Evolutionary conservation across 2,888 invertebrate genomes (phyloP).

Genomic region (Cerceris rybyensis): DNA sequence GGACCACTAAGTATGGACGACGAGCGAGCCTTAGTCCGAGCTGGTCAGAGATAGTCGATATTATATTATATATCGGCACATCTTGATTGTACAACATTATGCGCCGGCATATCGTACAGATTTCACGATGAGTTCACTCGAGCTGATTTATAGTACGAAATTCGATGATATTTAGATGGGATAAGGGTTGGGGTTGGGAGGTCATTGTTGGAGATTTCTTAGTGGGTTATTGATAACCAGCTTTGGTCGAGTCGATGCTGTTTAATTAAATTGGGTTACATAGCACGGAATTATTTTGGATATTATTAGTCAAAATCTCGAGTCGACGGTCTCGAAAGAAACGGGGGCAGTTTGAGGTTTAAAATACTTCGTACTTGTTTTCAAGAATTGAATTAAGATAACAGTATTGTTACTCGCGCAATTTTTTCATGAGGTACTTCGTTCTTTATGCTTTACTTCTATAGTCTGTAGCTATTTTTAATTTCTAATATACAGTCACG

Average conservation of each 20-base stretch:
- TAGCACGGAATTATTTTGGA: neutral
- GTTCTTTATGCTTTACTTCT: no score
- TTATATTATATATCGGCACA: slow-evolving; percentile 77
- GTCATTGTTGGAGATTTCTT: slow-evolving; percentile 51
- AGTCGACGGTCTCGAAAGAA: neutral
- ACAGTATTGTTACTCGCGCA: no score
- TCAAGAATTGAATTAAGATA: no score
- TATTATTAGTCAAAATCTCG: neutral
- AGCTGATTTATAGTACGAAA: slow-evolving; percentile 45
- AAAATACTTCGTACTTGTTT: no score
- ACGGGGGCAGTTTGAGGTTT: no score
- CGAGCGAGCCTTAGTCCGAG: slow-evolving; percentile 73
- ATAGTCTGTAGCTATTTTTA: no score
- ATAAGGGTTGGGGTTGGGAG: neutral
- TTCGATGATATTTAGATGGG: slow-evolving; percentile 34
- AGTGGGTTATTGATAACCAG: slow-evolving; percentile 28
- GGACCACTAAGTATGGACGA: slow-evolving; percentile 80
- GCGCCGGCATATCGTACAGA: slow-evolving; percentile 70
- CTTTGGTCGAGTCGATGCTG: slow-evolving; percentile 5
- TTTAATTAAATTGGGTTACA: slow-evolving; percentile 40
- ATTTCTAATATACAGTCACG: no score
- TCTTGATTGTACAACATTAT: slow-evolving; percentile 80
- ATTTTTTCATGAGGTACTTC: no score
- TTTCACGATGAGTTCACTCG: slow-evolving; percentile 52
- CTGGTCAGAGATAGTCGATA: slow-evolving; percentile 78